Base-by-base conservation (phyloP, 2,113 vertebrate genomes). In the Speoplatyrhinus poulsoni region DNA sequence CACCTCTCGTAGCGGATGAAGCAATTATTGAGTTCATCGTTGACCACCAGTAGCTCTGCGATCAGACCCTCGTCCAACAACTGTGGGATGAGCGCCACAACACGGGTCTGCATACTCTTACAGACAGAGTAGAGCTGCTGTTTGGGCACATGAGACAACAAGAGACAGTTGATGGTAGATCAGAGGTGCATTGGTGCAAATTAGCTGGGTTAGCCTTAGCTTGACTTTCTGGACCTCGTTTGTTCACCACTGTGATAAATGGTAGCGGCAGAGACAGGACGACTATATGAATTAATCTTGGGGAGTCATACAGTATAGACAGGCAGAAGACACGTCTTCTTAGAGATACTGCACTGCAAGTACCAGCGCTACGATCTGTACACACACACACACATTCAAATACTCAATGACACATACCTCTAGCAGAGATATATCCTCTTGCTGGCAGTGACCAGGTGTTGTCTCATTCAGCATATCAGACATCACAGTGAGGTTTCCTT, bases 11-110 rank as follows among this genome's bases (percentile, higher is more conserved):
- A 94, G 67, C 96, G 94, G 50, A 98, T 93, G 85, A 99, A 99
- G 65, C 94, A 86, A 0, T 98, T 98, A 90, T 99, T 98, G 67
- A 99, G 94, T 72, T 98, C 95, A 72, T 99, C 97, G 3, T 99
- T 99, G 85, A 98, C 82, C 13, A 95, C 76, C 4, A 99, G 94
- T 55, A 99, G 91, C 82, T 99, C 96, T 65, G 94, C 95, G 0
- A 95, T 96, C 67, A 99, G 93, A 26, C 93, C 92, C 79, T 98
- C 97, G 0, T 96, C 93, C 76, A 84, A 64, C 52, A 99, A 72
- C 19, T 91, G 92, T 1, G 97, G 95, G 84, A 99, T 96, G 72
- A 99, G 92, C 85, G 99, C 96, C 77, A 98, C 90, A 64, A 99
- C 93, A 50, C 97, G 90, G 71, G 90, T 90, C 90, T 99, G 98